Conservation (phyloP, 2,113 vertebrate genomes). For the Microtus montanus region DNA sequence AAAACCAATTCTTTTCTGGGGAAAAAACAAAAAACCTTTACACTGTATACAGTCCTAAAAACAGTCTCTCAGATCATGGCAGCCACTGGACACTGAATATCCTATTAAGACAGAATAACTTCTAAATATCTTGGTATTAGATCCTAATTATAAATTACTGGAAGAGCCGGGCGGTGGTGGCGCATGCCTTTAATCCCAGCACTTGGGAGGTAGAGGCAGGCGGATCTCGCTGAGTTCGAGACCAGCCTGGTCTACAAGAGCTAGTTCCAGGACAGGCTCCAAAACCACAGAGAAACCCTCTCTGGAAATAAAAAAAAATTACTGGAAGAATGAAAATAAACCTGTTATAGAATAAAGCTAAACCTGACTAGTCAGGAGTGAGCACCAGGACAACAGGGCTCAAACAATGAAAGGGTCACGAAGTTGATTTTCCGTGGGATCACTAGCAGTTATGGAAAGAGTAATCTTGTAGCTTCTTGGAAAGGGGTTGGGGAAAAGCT, state of each 20-base stretch:
- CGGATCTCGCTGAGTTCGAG: no score
- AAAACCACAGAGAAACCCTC: no score
- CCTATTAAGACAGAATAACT: background rate
- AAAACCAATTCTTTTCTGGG: slow-evolving; percentile 44
- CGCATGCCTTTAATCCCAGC: no score
- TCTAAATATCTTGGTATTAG: slow-evolving; percentile 14
- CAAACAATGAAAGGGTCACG: background rate
- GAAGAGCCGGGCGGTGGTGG: background rate
- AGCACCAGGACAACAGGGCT: background rate
- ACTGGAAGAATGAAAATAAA: slow-evolving; percentile 38
- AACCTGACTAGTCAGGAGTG: background rate
- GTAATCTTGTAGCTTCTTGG: background rate
- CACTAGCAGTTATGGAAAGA: slow-evolving; percentile 10
- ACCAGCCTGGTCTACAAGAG: no score
- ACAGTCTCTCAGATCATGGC: slow-evolving; percentile 29
- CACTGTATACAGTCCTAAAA: background rate
- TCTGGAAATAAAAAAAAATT: background rate
- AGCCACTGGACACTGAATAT: background rate
- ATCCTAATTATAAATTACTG: slow-evolving; percentile 28
- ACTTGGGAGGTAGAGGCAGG: no score
- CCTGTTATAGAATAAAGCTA: slow-evolving; percentile 33
- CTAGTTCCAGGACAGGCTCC: no score
- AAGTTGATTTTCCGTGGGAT: background rate
- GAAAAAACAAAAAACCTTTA: background rate
- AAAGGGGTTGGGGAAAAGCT: slow-evolving; percentile 38